Evolutionary conservation across 2,113 vertebrate genomes (phyloP).

Genomic region (Eudyptes chrysolophus): DNA sequence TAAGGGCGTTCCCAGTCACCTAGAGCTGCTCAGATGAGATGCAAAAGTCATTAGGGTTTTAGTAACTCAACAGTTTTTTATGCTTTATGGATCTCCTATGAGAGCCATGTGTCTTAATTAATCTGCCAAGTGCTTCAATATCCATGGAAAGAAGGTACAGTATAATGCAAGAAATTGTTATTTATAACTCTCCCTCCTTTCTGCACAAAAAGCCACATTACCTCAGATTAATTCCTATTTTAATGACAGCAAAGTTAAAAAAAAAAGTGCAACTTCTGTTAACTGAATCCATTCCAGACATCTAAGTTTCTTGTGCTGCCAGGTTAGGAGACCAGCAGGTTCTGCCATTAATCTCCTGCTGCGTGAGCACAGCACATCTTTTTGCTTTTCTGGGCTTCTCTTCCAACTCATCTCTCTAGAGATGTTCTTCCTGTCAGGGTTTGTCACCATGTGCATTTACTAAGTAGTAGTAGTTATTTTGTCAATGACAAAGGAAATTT

Average conservation of each 20-base stretch:
- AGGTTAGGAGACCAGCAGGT: not conserved
- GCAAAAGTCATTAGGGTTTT: not conserved
- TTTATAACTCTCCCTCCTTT: not conserved
- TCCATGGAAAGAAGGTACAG: not conserved
- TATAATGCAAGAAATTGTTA: not conserved
- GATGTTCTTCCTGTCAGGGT: not conserved
- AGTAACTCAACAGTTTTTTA: not conserved
- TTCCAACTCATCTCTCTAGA: not conserved
- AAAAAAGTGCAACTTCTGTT: not conserved
- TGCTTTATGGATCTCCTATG: not conserved
- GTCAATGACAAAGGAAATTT: not conserved
- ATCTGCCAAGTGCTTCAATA: slow-evolving; percentile 12
- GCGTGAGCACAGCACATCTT: not conserved
- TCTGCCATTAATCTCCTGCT: slow-evolving; percentile 1
- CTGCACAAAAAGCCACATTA: not conserved
- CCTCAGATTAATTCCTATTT: not conserved
- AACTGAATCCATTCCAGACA: not conserved
- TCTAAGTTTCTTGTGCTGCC: not conserved
- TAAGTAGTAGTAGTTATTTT: not conserved
- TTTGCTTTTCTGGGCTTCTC: not conserved
- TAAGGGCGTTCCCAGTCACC: not conserved
- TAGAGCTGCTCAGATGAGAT: not conserved
- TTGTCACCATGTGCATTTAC: not conserved
- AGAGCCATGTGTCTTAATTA: not conserved
- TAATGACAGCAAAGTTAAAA: not conserved